These are phyloP conservation scores for Cataglyphis cursor DNA, from an alignment of 2,888 invertebrate genomes.

Conservation along the genomic window DNA sequence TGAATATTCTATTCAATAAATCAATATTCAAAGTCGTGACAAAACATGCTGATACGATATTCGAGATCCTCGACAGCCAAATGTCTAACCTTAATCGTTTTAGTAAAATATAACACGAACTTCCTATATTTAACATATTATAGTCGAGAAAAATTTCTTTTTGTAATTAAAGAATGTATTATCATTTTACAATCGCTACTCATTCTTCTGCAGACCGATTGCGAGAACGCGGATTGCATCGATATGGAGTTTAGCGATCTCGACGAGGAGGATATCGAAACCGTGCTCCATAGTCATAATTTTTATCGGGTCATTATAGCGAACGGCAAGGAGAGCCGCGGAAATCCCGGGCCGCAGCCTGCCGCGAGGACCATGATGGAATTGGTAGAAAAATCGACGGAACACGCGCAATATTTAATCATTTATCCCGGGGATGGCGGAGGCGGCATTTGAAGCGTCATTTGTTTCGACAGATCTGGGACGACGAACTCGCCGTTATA, in stretches of 20 bases:
- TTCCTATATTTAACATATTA: constrained; percentile 1
- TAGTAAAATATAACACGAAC: not conserved
- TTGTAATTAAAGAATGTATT: not conserved
- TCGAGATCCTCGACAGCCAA: not conserved
- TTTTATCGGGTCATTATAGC: constrained; percentile 85
- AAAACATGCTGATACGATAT: constrained; percentile 8
- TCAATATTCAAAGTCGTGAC: constrained; percentile 16
- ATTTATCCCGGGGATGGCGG: constrained; percentile 42
- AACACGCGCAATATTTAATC: constrained; percentile 52
- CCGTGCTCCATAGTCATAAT: constrained; percentile 86
- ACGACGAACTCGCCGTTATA: constrained; percentile 85
- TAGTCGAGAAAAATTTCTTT: not conserved
- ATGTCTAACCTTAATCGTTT: not conserved
- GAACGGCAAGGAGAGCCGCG: constrained; percentile 81
- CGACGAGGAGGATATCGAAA: constrained; percentile 82
- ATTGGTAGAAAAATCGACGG: constrained; percentile 72
- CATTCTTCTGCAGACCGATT: constrained; percentile 72
- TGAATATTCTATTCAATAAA: not conserved
- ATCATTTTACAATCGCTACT: not conserved
- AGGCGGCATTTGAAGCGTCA: constrained; percentile 41
- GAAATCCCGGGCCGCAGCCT: constrained; percentile 86
- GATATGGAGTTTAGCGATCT: constrained; percentile 75
- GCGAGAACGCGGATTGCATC: constrained; percentile 67
- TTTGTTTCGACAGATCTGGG: constrained; percentile 82
- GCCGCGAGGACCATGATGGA: constrained; percentile 81